Evolutionary conservation across 2,797 vertebrate species (phyloP), one percentile per base, ranked within the genome.

Genomic region (Lophotriccus pileatus): DNA sequence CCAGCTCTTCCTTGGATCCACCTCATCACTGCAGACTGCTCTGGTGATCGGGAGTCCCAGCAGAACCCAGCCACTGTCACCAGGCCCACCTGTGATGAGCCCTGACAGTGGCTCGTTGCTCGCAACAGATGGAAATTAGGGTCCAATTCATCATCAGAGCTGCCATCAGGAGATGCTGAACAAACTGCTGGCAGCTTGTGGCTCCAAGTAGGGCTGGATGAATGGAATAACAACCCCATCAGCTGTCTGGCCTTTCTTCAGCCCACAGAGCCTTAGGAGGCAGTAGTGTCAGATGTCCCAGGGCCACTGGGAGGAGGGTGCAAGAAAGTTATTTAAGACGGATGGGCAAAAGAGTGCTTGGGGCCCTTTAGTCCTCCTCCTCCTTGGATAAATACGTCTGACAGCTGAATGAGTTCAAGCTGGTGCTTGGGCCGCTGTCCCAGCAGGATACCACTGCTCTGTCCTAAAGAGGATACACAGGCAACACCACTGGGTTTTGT

Each of bases 71-170:
- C 13, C 39, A n/a, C 13, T 10, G 19, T 20, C n/a, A 16, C 23
- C 36, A 43, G 39, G 60, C 28, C 64, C 2, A 0, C 10, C 58
- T 41, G 39, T 41, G 39, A 41, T 16, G 39, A 41, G 39, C 37
- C 37, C 24, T 50, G 41, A 34, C 44, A 53, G 50, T 6, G 2
- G 24, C 34, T 78, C 5, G 7, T 55, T 49, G 34, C 56, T 87
- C 1, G 0, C 23, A 47, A 13, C 0, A 3, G 21, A 18, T 60
- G 3, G 9, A 63, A 78, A 56, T 46, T 4, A 21, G 12, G 10
- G 15, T 75, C 30, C 16, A 39, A 17, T 36, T n/a, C 27, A 20
- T 52, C 27, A 6, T 78, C 30, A 53, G 7, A 63, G 24, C 15
- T 8, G 10, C 39, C 24, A 4, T 24, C 27, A 37, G 52, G 37